Evolutionary conservation across 2,113 vertebrate species (phyloP), one percentile per base, ranked within the genome.

Genomic region (Callorhinus ursinus): DNA sequence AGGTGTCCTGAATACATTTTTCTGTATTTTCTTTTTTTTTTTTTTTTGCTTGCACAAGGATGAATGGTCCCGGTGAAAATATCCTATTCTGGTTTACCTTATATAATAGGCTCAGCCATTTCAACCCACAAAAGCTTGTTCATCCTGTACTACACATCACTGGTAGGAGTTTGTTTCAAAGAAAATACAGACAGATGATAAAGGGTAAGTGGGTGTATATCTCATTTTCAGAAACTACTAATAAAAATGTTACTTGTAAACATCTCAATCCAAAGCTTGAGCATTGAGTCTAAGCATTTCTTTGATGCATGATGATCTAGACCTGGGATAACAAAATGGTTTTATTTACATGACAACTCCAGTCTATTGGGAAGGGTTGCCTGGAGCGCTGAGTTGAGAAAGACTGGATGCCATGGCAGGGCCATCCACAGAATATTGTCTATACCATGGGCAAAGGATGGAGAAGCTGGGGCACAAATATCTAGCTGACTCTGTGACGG

Each of bases 181-280:
- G 31, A 88, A 87, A 93, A 96, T 6, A 85, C 3, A 33, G 33
- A n/a, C 8, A 18, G 46, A 24, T 6, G 9, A 80, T 7, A 95
- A 46, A 88, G 22, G 10, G 81, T 24, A 28, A 85, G 59, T 4
- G 9, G 51, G 16, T 28, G 1, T 3, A 11, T 9, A 82, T 13
- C 7, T 81, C 46, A 81, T 51, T 85, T 59, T 63, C 42, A 77
- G 31, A n/a, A 26, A 69, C 10, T 91, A 33, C 24, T 93, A 61
- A 93, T 82, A 93, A 97, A 95, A 93, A 83, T 24, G 46, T 55
- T 77, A 71, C 63, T 65, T 83, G n/a, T 82, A 51, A 90, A 57
- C 2, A n/a, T 22, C 46, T 95, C 36, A 57, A n/a, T 11, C 13
- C 63, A 49, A 74, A 67, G 19, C 55, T 80, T 97, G 33, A 84